A percentile compares a stretch with the other conserved stretches of the same genome.
phyloP scores from a whole-genome alignment of 2,888 invertebrate genomes.

The Limnephilus marmoratus region DNA sequence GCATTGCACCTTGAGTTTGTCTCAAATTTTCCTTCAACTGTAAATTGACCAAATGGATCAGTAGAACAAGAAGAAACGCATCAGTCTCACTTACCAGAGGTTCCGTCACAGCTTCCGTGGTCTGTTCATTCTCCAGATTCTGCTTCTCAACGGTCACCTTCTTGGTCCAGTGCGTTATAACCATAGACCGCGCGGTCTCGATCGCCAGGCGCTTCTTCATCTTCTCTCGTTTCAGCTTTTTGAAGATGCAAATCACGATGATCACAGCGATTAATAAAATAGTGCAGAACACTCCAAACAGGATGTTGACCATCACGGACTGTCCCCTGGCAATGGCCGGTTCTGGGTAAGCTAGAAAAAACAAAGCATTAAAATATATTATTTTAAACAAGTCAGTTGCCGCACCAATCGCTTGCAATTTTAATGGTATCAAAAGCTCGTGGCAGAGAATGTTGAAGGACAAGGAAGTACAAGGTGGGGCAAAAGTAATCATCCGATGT shows the following conservation, averaged over 20 bases:
- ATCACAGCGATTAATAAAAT: slow-evolving; percentile 79
- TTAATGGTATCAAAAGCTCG: too few relatives aligned
- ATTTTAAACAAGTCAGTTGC: too few relatives aligned
- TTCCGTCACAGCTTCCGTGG: slow-evolving; percentile 78
- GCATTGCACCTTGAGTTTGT: too few relatives aligned
- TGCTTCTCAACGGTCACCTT: slow-evolving; percentile 93
- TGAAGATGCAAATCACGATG: slow-evolving; percentile 82
- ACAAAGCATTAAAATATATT: neutral
- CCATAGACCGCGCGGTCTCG: slow-evolving; percentile 86
- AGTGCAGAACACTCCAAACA: slow-evolving; percentile 79
- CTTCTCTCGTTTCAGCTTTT: slow-evolving; percentile 86
- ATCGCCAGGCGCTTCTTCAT: slow-evolving; percentile 88
- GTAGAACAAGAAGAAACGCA: too few relatives aligned
- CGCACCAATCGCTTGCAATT: too few relatives aligned
- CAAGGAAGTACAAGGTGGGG: too few relatives aligned
- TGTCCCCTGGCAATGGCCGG: slow-evolving; percentile 68
- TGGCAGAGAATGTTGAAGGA: too few relatives aligned
- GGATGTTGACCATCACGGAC: slow-evolving; percentile 73
- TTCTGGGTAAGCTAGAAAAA: slow-evolving; percentile 64
- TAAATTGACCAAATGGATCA: too few relatives aligned
- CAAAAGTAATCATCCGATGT: too few relatives aligned
- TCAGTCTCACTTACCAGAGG: slow-evolving; percentile 76
- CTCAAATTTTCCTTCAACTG: too few relatives aligned
- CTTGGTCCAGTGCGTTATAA: slow-evolving; percentile 93
- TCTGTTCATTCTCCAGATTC: slow-evolving; percentile 77